Evolutionary conservation across 2,888 invertebrate species (phyloP), one percentile per base, ranked within the genome.

Genomic region (Eurytoma adleriae): DNA sequence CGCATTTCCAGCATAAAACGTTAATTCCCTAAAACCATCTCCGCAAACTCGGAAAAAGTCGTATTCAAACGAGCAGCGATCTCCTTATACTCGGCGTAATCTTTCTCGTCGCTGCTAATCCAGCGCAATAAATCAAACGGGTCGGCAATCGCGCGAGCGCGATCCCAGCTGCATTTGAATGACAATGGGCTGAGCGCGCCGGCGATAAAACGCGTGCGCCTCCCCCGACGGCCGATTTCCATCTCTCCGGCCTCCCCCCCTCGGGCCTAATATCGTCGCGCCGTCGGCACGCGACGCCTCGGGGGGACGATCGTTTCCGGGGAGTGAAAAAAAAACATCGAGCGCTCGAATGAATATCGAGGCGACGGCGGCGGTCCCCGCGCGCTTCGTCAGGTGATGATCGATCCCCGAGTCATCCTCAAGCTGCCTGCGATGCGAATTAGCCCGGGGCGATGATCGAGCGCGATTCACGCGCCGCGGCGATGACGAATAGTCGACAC

Each of bases 351-450:
- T 59, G 10, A 27, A 4, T 40, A 54, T 14, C n/a, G 30, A 74
- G 61, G 59, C 61, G 24, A 24, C 27, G 61, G 5, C 12, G 7
- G 54, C 14, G 54, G n/a, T 54, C 16, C 14, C n/a, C 16, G 54
- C 14, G 59, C 18, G 18, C 48, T 24, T 56, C 69, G 76, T 80
- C 80, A 76, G 80, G 80, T 80, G 80, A 80, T 80, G 76, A 80
- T 80, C 80, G 75, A 27, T 7, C 48, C 71, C 75, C 59, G 50
- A 67, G 76, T 75, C 79, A 76, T 80, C 75, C 40, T 67, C 74
- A 72, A 66, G 75, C 79, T 71, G 71, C 14, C 24, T 14, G 54
- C 14, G 50, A 61, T 27, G 30, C 40, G 27, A 27, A 59, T 70
- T 71, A 64, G 13, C 59, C n/a, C 18, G 18, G 12, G 18, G 48